These are phyloP conservation scores for Tautogolabrus adspersus DNA, from an alignment of 2,113 vertebrate genomes.

Conservation along the genomic window DNA sequence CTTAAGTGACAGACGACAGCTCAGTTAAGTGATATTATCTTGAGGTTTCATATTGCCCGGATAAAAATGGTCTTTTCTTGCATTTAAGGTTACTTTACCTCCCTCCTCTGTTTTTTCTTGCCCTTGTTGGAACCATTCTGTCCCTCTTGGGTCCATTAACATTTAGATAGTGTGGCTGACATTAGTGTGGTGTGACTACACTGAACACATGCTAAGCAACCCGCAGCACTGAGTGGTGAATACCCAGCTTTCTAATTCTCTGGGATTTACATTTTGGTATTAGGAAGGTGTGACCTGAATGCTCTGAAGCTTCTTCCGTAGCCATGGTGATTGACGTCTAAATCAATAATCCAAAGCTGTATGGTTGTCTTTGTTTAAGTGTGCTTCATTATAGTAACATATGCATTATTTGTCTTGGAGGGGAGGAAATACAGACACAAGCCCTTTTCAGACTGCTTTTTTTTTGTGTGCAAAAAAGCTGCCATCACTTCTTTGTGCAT, in stretches of 20 bases:
- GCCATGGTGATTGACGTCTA: not conserved
- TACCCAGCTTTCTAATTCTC: not conserved
- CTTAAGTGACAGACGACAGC: too few species aligned
- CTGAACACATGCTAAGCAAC: constrained; percentile 27
- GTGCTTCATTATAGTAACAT: not conserved
- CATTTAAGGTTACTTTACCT: not conserved
- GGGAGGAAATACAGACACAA: too few species aligned
- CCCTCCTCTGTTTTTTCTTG: not conserved
- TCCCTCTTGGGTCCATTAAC: constrained; percentile 48
- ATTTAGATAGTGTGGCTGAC: constrained; percentile 53
- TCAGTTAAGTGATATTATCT: not conserved
- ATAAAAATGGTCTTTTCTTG: not conserved
- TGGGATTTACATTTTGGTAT: constrained; percentile 22
- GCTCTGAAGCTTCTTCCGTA: not conserved
- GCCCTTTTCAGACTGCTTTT: too few species aligned
- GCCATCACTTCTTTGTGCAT: too few species aligned
- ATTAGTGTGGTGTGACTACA: not conserved
- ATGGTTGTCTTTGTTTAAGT: not conserved
- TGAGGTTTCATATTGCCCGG: not conserved
- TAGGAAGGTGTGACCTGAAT: not conserved
- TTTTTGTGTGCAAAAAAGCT: too few species aligned
- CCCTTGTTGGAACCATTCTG: constrained; percentile 5
- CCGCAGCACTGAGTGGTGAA: not conserved
- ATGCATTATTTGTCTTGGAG: too few species aligned
- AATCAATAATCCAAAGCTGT: not conserved